A percentile compares a stretch with the other conserved stretches of the same genome.
Evolutionary conservation across 2,797 vertebrate species (phyloP).

Genomic region (Silurus lanzhouensis): DNA sequence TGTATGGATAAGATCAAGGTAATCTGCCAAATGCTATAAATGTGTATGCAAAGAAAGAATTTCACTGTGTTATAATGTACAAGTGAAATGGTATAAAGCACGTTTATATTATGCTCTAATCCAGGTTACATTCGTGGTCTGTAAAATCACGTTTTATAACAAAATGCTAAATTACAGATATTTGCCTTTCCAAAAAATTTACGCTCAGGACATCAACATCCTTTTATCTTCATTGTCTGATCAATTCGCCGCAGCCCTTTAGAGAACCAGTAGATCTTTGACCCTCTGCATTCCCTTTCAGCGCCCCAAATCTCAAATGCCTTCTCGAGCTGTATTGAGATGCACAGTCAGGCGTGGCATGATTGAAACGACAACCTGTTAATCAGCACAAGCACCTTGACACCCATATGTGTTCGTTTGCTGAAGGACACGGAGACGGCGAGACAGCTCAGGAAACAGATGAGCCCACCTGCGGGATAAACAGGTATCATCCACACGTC

Average conservation of each 20-base stretch:
- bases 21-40: no score
- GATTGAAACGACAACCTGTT: conserved; percentile 32
- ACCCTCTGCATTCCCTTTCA: neutral
- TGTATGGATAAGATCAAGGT: no score
- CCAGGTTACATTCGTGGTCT: no score
- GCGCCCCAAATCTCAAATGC: neutral
- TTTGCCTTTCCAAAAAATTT: neutral
- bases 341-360: neutral
- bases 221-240: neutral
- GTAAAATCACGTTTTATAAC: no score
- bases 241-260: neutral
- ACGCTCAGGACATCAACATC: neutral
- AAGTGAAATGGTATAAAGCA: no score
- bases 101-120: no score
- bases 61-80: no score
- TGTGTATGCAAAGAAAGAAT: no score
- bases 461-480: conserved; percentile 32
- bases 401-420: conserved; percentile 5
- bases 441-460: conserved; percentile 25
- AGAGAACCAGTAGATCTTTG: neutral
- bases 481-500: conserved; percentile 11
- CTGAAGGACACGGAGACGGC: conserved; percentile 38
- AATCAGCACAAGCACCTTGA: conserved; percentile 12
- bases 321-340: neutral
- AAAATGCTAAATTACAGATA: no score